Percentiles rank a stretch among this genome's conserved stretches.
These are phyloP conservation scores for Dipus sagitta DNA, from an alignment of 2,797 vertebrate species.

Conservation along the genomic window DNA sequence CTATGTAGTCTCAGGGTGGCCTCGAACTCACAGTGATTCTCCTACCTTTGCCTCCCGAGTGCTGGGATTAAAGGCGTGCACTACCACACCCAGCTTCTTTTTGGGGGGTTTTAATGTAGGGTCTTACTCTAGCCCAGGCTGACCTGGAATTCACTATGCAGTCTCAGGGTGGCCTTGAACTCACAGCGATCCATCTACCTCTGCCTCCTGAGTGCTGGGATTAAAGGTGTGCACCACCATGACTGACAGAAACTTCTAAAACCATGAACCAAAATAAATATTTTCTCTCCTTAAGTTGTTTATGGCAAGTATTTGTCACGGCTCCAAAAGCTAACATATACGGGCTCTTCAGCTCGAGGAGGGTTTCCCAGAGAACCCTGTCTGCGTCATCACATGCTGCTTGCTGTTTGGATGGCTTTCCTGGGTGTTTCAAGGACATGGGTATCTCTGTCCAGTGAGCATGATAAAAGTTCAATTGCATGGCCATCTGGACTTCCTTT, in stretches of 20 bases:
- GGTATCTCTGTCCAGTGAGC: background rate
- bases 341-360: background rate
- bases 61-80: too few relatives aligned
- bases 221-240: too few relatives aligned
- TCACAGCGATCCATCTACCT: too few relatives aligned
- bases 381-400: background rate
- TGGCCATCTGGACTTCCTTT: conserved; percentile 77
- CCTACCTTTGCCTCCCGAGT: too few relatives aligned
- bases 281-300: background rate
- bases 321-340: background rate
- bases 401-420: conserved; percentile 39
- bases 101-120: too few relatives aligned
- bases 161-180: too few relatives aligned
- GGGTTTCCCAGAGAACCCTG: background rate
- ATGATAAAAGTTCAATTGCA: conserved; percentile 62
- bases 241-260: background rate
- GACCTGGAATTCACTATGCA: too few relatives aligned
- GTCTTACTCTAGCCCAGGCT: too few relatives aligned
- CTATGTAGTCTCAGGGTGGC: too few relatives aligned
- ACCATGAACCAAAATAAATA: background rate
- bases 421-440: conserved; percentile 7
- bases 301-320: background rate
- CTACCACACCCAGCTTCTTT: too few relatives aligned
- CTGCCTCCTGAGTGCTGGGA: too few relatives aligned
- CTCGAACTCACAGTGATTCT: too few relatives aligned